Conservation (phyloP, 1,140 invertebrate genomes). For the Thalassaphorura encarpata region DNA sequence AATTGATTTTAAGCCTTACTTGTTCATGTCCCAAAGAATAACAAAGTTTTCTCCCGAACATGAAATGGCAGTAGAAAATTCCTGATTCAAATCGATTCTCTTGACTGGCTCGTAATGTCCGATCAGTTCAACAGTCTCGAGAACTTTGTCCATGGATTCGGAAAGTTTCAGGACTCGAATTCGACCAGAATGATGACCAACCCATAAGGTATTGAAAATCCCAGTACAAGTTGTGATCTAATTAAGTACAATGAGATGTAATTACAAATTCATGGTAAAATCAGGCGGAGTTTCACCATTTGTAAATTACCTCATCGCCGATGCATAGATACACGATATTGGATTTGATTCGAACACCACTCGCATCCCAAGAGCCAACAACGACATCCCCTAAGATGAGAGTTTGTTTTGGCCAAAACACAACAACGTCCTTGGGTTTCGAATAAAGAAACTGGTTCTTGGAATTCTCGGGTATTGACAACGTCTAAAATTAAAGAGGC, state of each 20-base stretch:
- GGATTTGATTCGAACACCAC: conserved; percentile 22
- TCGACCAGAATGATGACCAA: conserved; percentile 29
- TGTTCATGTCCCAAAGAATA: conserved; percentile 30
- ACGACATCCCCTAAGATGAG: conserved; percentile 25
- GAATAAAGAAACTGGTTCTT: conserved; percentile 18
- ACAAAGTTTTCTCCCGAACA: conserved; percentile 31
- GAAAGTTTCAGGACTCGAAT: conserved; percentile 29
- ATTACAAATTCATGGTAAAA: not conserved
- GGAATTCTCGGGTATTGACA: conserved; percentile 18
- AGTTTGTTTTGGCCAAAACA: conserved; percentile 31
- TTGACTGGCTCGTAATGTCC: conserved; percentile 28
- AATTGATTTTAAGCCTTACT: conserved; percentile 5
- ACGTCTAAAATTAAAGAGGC: conserved; percentile 19
- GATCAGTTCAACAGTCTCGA: conserved; percentile 21
- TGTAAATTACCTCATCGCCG: conserved; percentile 25
- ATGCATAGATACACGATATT: conserved; percentile 24
- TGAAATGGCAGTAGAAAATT: conserved; percentile 27
- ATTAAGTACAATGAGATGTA: not conserved
- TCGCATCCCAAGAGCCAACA: conserved; percentile 27
- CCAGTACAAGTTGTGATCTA: conserved; percentile 24
- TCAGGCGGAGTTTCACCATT: not conserved
- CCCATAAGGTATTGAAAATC: conserved; percentile 23
- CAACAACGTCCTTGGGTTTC: conserved; percentile 22
- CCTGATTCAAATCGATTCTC: conserved; percentile 27
- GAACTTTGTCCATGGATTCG: conserved; percentile 16